Base-by-base conservation (phyloP, 2,797 vertebrate genomes). In the Coreius guichenoti region DNA sequence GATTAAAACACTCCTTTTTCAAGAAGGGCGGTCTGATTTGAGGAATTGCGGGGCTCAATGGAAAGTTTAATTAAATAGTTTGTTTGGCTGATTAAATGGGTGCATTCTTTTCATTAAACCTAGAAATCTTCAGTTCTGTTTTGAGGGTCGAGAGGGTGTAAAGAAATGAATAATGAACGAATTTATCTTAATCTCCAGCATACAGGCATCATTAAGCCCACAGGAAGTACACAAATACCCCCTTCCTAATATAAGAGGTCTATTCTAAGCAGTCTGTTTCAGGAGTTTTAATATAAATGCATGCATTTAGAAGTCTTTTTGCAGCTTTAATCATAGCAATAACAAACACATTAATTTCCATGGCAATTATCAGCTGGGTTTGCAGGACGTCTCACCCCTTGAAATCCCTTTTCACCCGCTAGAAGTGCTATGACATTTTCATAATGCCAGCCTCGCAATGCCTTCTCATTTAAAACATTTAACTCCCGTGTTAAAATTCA, bases 41-140 rank as follows among this genome's bases (percentile, higher is more conserved):
- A 69, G n/a, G 65, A 87, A 75, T 81, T 76, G n/a, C 39, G 67
- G n/a, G 73, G 26, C 63, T 67, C 51, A 73, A 81, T 47, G 63
- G 49, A 81, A 80, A 82, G 80, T 81, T 87, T 89, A 86, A 90
- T 89, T 84, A 85, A 89, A 82, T 72, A 85, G 85, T 88, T 86
- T 88, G 86, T 88, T 84, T 81, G 72, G 72, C 67, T 82, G 86
- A 86, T 87, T 86, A 82, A 88, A 86, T 47, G 51, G 36, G 86
- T 29, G 61, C 84, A 72, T 83, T 49, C 36, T 84, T 85, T 86
- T 83, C 76, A 86, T 89, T 89, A 83, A 39, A 65, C 16, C 72
- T 43, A n/a, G n/a, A 29, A 43, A 49, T 85, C 77, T 61, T 73
- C 74, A 74, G 9, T 23, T 77, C 78, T 56, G 67, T 43, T 81